Conservation (phyloP, 2,888 invertebrate genomes). For the Tigriopus californicus region DNA sequence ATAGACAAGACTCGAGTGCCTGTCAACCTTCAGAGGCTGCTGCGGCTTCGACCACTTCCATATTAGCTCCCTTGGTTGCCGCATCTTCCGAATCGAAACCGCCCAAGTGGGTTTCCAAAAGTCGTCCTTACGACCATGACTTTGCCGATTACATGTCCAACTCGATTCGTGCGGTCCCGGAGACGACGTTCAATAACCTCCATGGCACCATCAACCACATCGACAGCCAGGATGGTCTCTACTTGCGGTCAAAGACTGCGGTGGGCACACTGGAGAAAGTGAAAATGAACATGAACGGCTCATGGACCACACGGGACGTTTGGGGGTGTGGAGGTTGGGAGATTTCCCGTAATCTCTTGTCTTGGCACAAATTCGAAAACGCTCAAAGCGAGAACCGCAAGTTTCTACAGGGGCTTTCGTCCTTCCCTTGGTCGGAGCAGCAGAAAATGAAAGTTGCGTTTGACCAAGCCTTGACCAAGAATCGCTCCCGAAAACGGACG, state of each 20-base stretch:
- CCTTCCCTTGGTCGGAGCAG: slow-evolving; percentile 7
- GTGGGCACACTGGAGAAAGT: slow-evolving; percentile 4
- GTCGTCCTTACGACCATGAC: neutral
- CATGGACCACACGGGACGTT: slow-evolving; percentile 7
- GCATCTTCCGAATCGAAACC: no score
- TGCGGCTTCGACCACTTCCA: no score
- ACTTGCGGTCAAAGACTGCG: neutral
- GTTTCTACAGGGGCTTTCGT: neutral
- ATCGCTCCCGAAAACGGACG: neutral
- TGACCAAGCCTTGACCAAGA: neutral
- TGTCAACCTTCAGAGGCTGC: no score
- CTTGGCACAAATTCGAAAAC: neutral
- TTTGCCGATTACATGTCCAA: neutral
- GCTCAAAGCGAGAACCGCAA: neutral
- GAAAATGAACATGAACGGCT: slow-evolving; percentile 1
- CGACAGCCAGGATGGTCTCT: neutral
- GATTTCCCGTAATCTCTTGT: neutral
- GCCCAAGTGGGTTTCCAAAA: neutral
- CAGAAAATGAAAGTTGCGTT: neutral
- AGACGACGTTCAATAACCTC: slow-evolving; percentile 8
- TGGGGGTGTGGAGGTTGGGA: slow-evolving; percentile 14
- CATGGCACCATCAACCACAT: slow-evolving; percentile 9
- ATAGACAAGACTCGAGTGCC: no score
- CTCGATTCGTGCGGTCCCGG: neutral
- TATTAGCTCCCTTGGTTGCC: no score